phyloP scores from a whole-genome alignment of 2,113 vertebrate genomes.

The Mesembrinibis cayennensis region DNA sequence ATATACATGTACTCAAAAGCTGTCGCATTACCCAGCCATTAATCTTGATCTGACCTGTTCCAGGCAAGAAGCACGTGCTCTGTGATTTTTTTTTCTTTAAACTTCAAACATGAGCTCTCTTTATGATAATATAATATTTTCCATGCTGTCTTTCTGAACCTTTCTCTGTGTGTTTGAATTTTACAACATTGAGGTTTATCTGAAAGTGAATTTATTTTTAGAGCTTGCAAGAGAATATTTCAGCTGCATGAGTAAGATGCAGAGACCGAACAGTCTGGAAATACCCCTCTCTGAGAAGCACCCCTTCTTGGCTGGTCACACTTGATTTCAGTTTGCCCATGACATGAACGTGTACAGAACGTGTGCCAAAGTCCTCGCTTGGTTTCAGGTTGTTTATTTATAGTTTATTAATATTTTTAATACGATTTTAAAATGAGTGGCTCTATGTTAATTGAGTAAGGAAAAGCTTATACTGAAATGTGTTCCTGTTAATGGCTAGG shows the following conservation, averaged over 20 bases:
- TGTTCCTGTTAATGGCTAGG: neutral
- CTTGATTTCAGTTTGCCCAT: neutral
- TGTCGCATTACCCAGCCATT: neutral
- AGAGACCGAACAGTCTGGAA: neutral
- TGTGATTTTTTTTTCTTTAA: conserved; percentile 4
- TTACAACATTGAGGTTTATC: neutral
- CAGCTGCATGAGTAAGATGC: neutral
- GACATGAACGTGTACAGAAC: too few relatives aligned
- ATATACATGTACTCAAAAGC: neutral
- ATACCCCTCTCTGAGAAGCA: neutral
- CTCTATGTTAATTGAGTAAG: neutral
- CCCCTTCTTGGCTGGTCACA: neutral
- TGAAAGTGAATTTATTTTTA: conserved; percentile 11
- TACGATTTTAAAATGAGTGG: neutral
- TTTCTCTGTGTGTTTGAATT: neutral
- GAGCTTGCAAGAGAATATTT: neutral
- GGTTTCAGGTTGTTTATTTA: neutral
- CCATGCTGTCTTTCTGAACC: neutral
- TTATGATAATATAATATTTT: neutral
- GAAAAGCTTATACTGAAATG: neutral
- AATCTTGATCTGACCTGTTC: neutral
- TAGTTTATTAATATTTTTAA: neutral
- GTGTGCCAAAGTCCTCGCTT: neutral
- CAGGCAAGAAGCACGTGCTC: neutral
- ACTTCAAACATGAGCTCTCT: neutral